phyloP scores from a whole-genome alignment of 2,797 vertebrate species.

The Hippopotamyrus pictus region DNA sequence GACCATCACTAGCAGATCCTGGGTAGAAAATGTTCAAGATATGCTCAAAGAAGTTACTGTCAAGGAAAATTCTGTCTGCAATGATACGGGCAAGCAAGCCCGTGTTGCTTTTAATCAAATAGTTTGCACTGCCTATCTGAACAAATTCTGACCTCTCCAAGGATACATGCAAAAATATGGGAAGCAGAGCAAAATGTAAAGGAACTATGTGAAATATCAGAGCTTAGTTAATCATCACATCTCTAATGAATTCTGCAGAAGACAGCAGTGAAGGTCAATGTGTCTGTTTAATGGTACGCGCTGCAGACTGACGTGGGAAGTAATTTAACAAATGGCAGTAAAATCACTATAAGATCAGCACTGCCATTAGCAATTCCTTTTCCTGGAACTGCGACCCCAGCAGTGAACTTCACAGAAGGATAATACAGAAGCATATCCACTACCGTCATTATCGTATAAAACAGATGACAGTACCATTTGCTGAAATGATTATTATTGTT shows the following conservation, averaged over 20 bases:
- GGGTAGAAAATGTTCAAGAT: not conserved
- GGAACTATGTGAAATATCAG: not conserved
- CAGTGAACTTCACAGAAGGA: not conserved
- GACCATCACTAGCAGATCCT: not conserved
- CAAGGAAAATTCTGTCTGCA: not conserved
- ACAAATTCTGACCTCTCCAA: constrained; percentile 6
- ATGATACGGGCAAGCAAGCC: not conserved
- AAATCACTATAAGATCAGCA: constrained; percentile 38
- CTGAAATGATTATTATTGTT: not conserved
- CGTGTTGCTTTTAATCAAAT: not conserved
- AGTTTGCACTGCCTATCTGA: not conserved
- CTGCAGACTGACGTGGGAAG: constrained; percentile 43
- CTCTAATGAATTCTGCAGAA: not conserved
- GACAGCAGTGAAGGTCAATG: not conserved
- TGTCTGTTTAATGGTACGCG: not conserved
- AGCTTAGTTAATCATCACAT: not conserved
- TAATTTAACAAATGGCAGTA: constrained; percentile 50
- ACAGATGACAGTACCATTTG: not conserved
- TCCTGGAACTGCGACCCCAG: not conserved
- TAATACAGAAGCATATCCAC: not conserved
- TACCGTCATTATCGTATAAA: not conserved
- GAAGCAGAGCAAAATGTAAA: not conserved
- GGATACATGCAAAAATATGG: not conserved
- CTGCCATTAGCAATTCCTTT: constrained; percentile 41
- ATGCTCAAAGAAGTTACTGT: not conserved